These are phyloP conservation scores for Lanistes nyassanus DNA, from an alignment of 1,140 invertebrate species.

Conservation along the genomic window DNA sequence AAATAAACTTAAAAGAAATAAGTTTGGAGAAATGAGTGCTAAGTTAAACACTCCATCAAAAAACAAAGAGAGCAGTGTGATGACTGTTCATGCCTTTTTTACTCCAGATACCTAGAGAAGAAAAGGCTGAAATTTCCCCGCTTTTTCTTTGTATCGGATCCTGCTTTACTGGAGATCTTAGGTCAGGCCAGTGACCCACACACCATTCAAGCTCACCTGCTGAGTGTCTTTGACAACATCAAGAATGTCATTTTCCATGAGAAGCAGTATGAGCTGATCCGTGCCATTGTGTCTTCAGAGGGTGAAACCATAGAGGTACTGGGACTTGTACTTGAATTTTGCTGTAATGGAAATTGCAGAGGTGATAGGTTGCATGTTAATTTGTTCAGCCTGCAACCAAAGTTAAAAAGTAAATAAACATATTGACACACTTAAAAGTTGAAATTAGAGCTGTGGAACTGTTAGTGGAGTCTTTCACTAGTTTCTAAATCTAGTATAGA, in stretches of 20 bases:
- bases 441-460: not conserved
- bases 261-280: slow-evolving; percentile 95
- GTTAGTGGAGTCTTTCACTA: not conserved
- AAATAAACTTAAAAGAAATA: not conserved
- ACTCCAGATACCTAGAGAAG: slow-evolving; percentile 86
- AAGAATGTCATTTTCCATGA: slow-evolving; percentile 93
- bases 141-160: slow-evolving; percentile 98
- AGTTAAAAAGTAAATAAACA: not conserved
- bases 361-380: not conserved
- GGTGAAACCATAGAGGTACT: slow-evolving; percentile 85
- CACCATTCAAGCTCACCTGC: slow-evolving; percentile 93
- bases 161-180: slow-evolving; percentile 92
- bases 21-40: no score
- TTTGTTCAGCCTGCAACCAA: not conserved
- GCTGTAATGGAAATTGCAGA: not conserved
- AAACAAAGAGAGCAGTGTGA: no score
- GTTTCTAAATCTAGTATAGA: not conserved
- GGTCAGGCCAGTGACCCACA: slow-evolving; percentile 97
- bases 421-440: not conserved
- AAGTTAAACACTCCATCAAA: no score
- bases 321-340: slow-evolving; percentile 9
- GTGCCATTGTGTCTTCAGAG: slow-evolving; percentile 91
- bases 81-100: no score
- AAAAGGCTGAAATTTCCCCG: slow-evolving; percentile 95
- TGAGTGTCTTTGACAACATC: slow-evolving; percentile 97